Percentiles rank a stretch among this genome's conserved stretches.
phyloP scores from a whole-genome alignment of 2,888 invertebrate genomes.

The Xylophagus ater region DNA sequence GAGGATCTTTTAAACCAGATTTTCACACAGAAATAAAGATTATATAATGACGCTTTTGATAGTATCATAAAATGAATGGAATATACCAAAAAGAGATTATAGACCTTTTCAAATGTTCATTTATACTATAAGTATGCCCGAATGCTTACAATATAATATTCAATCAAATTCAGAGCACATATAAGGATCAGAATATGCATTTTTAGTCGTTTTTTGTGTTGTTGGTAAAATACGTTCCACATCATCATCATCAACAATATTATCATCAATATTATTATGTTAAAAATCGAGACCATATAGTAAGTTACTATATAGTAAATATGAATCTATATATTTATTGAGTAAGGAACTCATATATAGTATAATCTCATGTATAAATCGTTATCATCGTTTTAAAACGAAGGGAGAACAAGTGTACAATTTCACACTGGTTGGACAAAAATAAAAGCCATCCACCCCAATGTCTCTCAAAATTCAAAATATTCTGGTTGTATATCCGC shows the following conservation, averaged over 20 bases:
- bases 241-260: constrained; percentile 2
- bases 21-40: too few species aligned
- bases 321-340: not conserved
- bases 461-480: too few species aligned
- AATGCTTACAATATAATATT: constrained; percentile 14
- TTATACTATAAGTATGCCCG: too few species aligned
- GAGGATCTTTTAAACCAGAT: not conserved
- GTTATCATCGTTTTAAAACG: too few species aligned
- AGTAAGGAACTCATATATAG: too few species aligned
- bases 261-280: constrained; percentile 1
- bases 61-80: too few species aligned
- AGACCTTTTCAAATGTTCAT: not conserved
- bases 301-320: not conserved
- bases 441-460: constrained; percentile 17
- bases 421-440: constrained; percentile 21
- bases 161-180: constrained; percentile 17
- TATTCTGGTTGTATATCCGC: constrained; percentile 14
- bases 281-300: constrained; percentile 2
- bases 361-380: too few species aligned
- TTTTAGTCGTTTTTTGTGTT: too few species aligned
- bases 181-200: constrained; percentile 10
- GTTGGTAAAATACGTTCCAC: constrained; percentile 7
- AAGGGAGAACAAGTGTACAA: constrained; percentile 19
- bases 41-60: too few species aligned
- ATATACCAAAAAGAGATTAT: constrained; percentile 2